Base-by-base conservation (phyloP, 2,797 vertebrate genomes). In the Sylvia borin region DNA sequence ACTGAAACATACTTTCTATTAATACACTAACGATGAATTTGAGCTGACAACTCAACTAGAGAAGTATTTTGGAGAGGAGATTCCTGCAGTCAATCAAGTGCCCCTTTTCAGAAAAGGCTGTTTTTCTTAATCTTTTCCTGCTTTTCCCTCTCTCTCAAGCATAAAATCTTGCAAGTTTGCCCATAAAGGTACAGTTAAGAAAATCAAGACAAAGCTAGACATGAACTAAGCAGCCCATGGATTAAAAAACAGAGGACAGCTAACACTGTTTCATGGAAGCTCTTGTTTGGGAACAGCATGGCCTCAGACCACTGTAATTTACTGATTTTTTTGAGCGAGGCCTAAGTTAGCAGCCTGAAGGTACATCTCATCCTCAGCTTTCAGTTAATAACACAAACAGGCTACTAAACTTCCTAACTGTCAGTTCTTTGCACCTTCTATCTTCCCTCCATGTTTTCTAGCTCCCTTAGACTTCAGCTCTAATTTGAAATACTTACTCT, bases 91-190 rank as follows among this genome's bases (percentile, higher is more conserved):
- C 15, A 66, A 19, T 10, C 72, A 71, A 77, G 20, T 5, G 12
- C 40, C 36, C n/a, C 32, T 78, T 58, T 64, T 40, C 2, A 1
- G 9, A 80, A 32, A 61, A 58, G 0, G 0, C 6, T 4, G 3
- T 7, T 58, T 31, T 17, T 34, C 57, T 55, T 32, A 58, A 34
- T 55, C 5, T 73, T 64, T 36, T 66, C 43, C 34, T n/a, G 48
- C 31, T 70, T 36, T 5, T 74, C 36, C 38, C 18, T 51, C 47
- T 51, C 60, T 62, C 43, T 66, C 36, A 82, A 58, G n/a, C 1
- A 1, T 45, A 54, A 86, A 51, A 48, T 81, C 26, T 38, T 80
- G 45, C 16, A 75, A 74, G 12, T 7, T 51, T 81, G 16, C 25
- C 47, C 81, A 54, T 32, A 89, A 51, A 47, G 5, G 5, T 29